Evolutionary conservation across 2,888 invertebrate species (phyloP), one percentile per base, ranked within the genome.

Genomic region (Noctua fimbriata): DNA sequence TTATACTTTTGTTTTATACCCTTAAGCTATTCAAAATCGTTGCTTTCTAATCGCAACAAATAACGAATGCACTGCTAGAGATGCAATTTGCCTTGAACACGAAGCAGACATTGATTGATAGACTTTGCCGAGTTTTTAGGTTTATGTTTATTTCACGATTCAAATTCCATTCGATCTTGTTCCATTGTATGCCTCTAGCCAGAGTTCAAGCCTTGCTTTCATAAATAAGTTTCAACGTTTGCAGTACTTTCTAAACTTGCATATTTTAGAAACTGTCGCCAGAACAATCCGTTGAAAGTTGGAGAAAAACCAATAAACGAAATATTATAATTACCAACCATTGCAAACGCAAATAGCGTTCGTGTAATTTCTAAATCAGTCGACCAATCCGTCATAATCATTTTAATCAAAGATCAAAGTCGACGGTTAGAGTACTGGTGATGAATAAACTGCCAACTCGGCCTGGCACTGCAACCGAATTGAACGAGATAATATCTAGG

Each of bases 1-100:
- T 92, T 92, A 94, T 93, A 92, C 93, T 95, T 95, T 95, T 95
- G 94, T 95, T 93, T 92, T 89, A 92, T 92, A 93, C 94, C 95
- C 93, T 89, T 92, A 90, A 93, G 93, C 92, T 90, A 90, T 87
- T 90, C 84, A 87, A 90, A 91, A 91, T 92, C 90, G 87, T 83
- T 77, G 90, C 94, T 96, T 96, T 95, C 96, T 94, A 94, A 94
- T 93, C 92, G 88, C 88, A 92, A 87, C 89, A 91, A 92, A 91
- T 90, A 91, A 85, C 66, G 67, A 85, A 79, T 76, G 77, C 71
- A 82, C 75, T 77, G 47, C 63, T 49, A 71, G 55, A 78, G 63
- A 85, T 77, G 69, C 77, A 75, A 78, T 85, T 72, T 72, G 47
- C 78, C 10, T 69, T 32, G 72, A 36, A 58, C 76, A 67, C 36